Percentiles rank a stretch among this genome's conserved stretches.
These are phyloP conservation scores for Pipistrellus pipistrellus DNA, from an alignment of 2,797 vertebrate genomes.

Conservation along the genomic window DNA sequence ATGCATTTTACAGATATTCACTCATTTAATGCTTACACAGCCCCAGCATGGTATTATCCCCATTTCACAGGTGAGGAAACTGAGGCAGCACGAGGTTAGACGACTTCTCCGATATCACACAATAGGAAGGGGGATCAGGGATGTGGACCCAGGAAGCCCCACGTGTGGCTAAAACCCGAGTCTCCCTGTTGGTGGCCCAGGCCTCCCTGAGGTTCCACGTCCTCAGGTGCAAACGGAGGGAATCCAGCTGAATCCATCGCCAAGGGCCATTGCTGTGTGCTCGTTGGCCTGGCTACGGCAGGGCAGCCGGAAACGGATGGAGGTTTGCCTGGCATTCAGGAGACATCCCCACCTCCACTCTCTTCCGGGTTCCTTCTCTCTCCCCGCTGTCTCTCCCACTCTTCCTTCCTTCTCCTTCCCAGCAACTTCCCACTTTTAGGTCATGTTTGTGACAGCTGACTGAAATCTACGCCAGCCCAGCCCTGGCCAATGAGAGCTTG, in stretches of 20 bases:
- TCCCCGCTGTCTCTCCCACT: background rate
- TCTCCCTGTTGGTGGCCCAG: background rate
- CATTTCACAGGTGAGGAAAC: background rate
- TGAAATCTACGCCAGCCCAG: background rate
- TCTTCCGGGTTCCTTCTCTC: background rate
- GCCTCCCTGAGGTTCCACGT: background rate
- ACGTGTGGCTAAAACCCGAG: fast-evolving
- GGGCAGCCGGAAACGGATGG: fast-evolving
- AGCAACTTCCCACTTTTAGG: conserved; percentile 62
- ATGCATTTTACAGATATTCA: too few species aligned
- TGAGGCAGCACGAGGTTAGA: background rate
- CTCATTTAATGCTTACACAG: background rate
- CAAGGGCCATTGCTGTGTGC: background rate
- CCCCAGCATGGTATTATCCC: background rate
- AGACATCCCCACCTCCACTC: background rate
- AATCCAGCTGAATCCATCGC: background rate
- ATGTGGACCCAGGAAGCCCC: background rate
- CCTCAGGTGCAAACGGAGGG: background rate
- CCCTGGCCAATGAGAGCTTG: background rate
- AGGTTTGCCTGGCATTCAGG: background rate
- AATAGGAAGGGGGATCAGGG: background rate
- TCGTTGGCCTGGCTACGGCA: background rate
- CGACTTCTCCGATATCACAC: fast-evolving
- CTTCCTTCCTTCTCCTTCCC: background rate
- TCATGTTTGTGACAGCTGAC: conserved; percentile 22